Conservation (phyloP, 1,140 invertebrate genomes). For the Drosophila sp. region DNA sequence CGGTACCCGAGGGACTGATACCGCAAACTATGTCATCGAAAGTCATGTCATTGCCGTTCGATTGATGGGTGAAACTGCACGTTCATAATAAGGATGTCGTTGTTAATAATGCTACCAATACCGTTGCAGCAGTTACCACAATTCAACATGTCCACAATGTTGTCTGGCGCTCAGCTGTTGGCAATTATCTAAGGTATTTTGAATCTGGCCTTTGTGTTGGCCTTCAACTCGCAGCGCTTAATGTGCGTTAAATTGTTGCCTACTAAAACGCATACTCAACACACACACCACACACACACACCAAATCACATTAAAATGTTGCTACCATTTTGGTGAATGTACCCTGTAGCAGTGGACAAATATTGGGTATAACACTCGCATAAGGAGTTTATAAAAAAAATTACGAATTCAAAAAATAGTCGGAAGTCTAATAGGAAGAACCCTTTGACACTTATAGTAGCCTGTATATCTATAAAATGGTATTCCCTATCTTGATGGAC, state of each 20-base stretch:
- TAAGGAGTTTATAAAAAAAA: neutral
- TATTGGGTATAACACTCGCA: neutral
- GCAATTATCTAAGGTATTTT: slow-evolving; percentile 37
- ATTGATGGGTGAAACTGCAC: neutral
- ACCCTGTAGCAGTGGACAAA: slow-evolving; percentile 12
- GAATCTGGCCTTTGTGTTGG: slow-evolving; percentile 6
- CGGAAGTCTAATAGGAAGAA: too few relatives aligned
- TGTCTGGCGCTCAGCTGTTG: slow-evolving; percentile 1
- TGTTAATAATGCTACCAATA: neutral
- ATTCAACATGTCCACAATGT: slow-evolving; percentile 14
- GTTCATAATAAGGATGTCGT: neutral
- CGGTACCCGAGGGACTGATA: neutral
- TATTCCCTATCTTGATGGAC: too few relatives aligned
- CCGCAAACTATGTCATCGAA: slow-evolving; percentile 15
- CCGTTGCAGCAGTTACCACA: neutral
- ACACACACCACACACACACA: neutral
- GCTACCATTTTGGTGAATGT: slow-evolving; percentile 16
- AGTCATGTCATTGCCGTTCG: neutral
- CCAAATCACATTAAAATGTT: slow-evolving; percentile 25
- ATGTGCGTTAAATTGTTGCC: slow-evolving; percentile 38
- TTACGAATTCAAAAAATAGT: too few relatives aligned
- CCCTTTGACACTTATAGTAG: too few relatives aligned
- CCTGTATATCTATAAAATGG: too few relatives aligned
- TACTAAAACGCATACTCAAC: slow-evolving; percentile 4
- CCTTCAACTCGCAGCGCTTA: slow-evolving; percentile 11